Evolutionary conservation across 2,888 invertebrate genomes (phyloP).

Genomic region (Lingula anatina): DNA sequence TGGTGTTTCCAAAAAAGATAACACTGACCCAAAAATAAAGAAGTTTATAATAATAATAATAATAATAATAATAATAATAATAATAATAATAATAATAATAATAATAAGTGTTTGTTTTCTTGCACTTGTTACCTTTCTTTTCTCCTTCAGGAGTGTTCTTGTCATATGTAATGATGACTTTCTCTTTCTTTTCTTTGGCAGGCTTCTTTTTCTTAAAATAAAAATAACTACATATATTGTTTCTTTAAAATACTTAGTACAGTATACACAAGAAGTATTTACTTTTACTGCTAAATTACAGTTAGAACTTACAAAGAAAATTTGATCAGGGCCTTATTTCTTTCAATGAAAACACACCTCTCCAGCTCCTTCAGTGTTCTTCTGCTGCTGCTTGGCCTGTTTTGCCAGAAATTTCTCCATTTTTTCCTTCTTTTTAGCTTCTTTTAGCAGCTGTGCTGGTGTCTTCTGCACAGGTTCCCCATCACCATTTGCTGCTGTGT

Average conservation of each 20-base stretch:
- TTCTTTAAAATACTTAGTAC: not conserved
- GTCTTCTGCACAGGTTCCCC: constrained; percentile 59
- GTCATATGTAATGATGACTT: constrained; percentile 72
- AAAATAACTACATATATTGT: too few relatives aligned
- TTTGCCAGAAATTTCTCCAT: constrained; percentile 92
- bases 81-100: not conserved
- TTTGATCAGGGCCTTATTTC: not conserved
- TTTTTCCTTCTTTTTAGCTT: constrained; percentile 91
- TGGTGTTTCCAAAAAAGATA: not conserved
- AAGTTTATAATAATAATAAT: not conserved
- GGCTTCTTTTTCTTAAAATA: constrained; percentile 66
- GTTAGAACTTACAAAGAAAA: too few relatives aligned
- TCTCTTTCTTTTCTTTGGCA: constrained; percentile 64
- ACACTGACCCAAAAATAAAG: not conserved
- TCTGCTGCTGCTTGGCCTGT: constrained; percentile 56
- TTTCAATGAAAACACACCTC: constrained; percentile 14
- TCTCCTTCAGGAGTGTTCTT: constrained; percentile 72
- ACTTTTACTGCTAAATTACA: not conserved
- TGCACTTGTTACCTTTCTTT: constrained; percentile 63
- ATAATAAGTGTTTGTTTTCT: not conserved
- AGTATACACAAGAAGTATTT: not conserved
- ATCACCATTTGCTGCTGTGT: not conserved
- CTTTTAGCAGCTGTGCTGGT: constrained; percentile 89
- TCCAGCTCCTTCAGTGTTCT: constrained; percentile 7
- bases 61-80: not conserved